Base-by-base conservation (phyloP, 2,888 invertebrate species). In the Deilephila porcellus region DNA sequence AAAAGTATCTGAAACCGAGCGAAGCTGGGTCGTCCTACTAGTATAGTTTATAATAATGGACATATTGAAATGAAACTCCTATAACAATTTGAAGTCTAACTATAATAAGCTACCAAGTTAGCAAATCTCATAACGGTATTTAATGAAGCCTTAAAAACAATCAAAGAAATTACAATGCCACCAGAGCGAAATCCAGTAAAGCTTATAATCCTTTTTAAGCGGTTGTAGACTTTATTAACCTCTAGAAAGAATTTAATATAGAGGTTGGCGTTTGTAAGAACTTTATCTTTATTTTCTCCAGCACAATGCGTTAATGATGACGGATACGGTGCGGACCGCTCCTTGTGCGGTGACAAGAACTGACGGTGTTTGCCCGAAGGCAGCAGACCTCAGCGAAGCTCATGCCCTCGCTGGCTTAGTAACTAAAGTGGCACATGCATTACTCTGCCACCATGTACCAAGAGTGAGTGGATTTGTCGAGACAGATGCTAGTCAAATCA, bases 311-410 rank as follows among this genome's bases (percentile, higher is more conserved):
- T 78, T 86, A 77, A 81, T 92, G 88, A 85, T 94, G 90, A 93
- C 91, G 62, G 82, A 90, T 7, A 88, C 92, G 0, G 90, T 94
- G 0, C 88, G 94, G 14, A 67, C 77, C 3, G 88, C 92, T 2
- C 83, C 90, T 0, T 20, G 67, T 3, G 86, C 89, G 0, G 86
- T 93, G 3, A 75, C 89, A 3, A 85, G 89, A 70, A 77, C 76
- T 20, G 90, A 90, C 5, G 88, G 88, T 5, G 71, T 74, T 19
- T 91, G 90, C 76, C 73, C 81, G 17, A 86, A 82, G 74, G 85
- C 88, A 1, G 91, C 90, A 0, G 91, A 93, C 17, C 83, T 94
- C 20, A 93, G 94, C 73, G 94, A 94, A 76, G 94, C 94, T 2
- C 94, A 94, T 60, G 94, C 94, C 0, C 60, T 94, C 19, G 90